These are phyloP conservation scores for Epirrhoe tristata DNA, from an alignment of 2,888 invertebrate species.

Conservation along the genomic window DNA sequence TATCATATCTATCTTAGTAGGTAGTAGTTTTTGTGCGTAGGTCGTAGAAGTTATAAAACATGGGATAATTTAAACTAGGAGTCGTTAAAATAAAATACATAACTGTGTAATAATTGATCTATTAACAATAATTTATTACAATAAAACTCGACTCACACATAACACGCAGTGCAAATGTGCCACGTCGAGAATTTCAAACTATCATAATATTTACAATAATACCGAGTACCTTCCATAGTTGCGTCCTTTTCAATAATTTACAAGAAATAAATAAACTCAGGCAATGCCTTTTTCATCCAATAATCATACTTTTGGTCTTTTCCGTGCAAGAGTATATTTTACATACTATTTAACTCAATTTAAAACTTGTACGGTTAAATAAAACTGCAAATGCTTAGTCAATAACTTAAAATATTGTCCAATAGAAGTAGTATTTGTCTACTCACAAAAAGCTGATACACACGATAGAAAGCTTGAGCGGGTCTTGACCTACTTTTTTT, in stretches of 20 bases:
- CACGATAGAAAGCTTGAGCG: no score
- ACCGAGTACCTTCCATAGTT: slow-evolving; percentile 32
- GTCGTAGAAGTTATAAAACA: no score
- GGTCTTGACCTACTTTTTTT: no score
- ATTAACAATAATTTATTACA: slow-evolving; percentile 84
- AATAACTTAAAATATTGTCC: neutral
- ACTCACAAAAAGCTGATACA: no score
- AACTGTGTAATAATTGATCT: slow-evolving; percentile 75
- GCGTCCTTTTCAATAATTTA: slow-evolving; percentile 10
- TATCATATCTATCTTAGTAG: no score
- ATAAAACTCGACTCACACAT: slow-evolving; percentile 75
- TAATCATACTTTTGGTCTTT: slow-evolving; percentile 9
- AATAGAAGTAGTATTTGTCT: neutral
- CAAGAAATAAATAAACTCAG: neutral
- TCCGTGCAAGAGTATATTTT: neutral
- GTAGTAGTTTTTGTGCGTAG: no score
- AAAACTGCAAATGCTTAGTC: neutral
- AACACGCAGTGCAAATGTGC: slow-evolving; percentile 67
- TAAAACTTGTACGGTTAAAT: neutral
- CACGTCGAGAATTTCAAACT: slow-evolving; percentile 62
- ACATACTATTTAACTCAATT: neutral
- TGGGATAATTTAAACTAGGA: no score
- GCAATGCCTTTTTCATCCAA: neutral
- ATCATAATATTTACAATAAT: slow-evolving; percentile 74
- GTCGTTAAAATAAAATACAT: slow-evolving; percentile 28